Conservation (phyloP, 2,113 vertebrate species). For the Notechis scutatus region DNA sequence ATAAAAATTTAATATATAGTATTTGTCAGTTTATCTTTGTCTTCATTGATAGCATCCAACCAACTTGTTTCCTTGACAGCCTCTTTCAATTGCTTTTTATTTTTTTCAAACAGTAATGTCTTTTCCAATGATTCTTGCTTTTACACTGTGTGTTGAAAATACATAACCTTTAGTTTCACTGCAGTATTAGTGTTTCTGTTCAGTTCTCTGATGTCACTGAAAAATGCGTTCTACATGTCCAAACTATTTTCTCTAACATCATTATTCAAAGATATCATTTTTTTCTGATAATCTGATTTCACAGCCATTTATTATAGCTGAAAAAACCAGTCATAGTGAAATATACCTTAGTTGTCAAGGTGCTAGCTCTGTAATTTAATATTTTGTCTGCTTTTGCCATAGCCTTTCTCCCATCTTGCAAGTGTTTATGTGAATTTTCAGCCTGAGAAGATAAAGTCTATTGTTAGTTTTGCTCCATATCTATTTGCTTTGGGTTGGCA, state of each 20-base stretch:
- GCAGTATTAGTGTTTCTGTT: neutral
- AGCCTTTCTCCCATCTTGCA: neutral
- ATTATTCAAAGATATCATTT: neutral
- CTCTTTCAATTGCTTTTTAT: neutral
- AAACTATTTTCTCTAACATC: neutral
- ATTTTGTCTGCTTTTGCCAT: neutral
- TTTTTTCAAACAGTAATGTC: neutral
- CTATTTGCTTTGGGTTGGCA: neutral
- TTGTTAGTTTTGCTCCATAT: neutral
- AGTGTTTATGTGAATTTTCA: neutral
- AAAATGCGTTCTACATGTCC: neutral
- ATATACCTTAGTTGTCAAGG: neutral
- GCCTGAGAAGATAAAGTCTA: neutral
- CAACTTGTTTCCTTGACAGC: neutral
- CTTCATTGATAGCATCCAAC: neutral
- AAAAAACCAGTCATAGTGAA: neutral
- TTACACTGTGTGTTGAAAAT: neutral
- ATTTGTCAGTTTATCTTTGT: neutral
- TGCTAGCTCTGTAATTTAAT: neutral
- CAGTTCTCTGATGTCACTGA: neutral
- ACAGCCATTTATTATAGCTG: neutral
- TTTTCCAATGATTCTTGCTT: neutral
- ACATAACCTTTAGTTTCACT: neutral
- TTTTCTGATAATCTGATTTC: neutral
- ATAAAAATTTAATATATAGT: neutral